Base-by-base conservation (phyloP, 2,797 vertebrate species). In the Enteromius mattozi region DNA sequence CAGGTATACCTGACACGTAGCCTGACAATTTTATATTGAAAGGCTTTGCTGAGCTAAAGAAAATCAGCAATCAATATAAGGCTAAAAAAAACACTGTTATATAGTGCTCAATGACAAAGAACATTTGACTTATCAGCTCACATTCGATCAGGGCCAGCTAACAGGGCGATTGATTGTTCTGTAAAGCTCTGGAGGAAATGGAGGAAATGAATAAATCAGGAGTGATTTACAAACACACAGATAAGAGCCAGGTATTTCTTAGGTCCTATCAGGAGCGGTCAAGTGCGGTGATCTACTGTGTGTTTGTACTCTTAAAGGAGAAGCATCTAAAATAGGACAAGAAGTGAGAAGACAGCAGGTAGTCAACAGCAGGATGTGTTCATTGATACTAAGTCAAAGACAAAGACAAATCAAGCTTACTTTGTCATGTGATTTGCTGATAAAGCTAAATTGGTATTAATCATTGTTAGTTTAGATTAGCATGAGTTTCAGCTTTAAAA, bases 11-110 rank as follows among this genome's bases (percentile, higher is more conserved):
- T 84, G 82, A 78, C 14, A 33, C 24, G 78, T 86, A 80, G 83
- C 76, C 85, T 90, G 90, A 88, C 88, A 40, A 10, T 78, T 71
- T 54, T 14, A 49, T 86, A 63, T 88, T 89, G 88, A 91, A 88
- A 91, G 90, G 90, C 88, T 89, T 88, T 91, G 91, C 91, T 92
- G 89, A 91, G 88, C 86, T 35, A 82, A 19, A 80, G 75, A 89
- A 92, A 92, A 92, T 87, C 88, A 89, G 79, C 86, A 91, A 93
- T 94, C 90, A 65, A 94, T 92, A 83, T 66, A 83, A 89, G 86
- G 85, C 85, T 80, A 86, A 86, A 83, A 59, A 33, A 90, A 87
- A 89, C 86, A 76, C 81, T 86, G 87, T 91, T 92, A 68, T 92
- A 89, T 86, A 89, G 75, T 80, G 86, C 80, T 84, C 75, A 85